Conservation (phyloP, 2,797 vertebrate species). For the Gadopsis marmoratus region DNA sequence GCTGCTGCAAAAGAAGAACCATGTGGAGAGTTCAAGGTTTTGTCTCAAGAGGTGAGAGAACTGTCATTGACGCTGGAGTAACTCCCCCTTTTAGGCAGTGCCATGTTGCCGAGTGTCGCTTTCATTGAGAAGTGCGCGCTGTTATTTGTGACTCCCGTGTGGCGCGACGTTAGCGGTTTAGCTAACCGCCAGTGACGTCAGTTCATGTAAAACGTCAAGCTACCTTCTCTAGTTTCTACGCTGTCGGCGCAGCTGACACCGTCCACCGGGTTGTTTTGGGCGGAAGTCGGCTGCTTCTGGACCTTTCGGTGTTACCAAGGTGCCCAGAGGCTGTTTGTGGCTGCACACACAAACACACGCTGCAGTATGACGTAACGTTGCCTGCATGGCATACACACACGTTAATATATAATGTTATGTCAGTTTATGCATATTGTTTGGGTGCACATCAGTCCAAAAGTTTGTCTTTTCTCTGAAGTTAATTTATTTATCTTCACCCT, state of each 20-base stretch:
- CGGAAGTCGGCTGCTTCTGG: not conserved
- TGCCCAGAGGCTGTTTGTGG: not conserved
- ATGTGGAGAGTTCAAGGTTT: constrained; percentile 85
- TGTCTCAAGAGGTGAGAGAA: constrained; percentile 81
- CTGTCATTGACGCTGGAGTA: not conserved
- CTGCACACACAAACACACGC: not conserved
- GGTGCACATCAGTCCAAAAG: not conserved
- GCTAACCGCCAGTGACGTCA: not conserved
- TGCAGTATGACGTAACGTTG: too few relatives aligned
- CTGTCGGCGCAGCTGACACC: not conserved
- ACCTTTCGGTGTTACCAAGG: not conserved
- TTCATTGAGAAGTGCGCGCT: not conserved
- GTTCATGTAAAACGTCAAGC: too few relatives aligned
- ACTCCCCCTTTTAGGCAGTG: not conserved
- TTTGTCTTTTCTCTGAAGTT: not conserved
- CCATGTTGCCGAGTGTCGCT: not conserved
- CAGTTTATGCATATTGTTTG: too few relatives aligned
- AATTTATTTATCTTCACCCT: not conserved
- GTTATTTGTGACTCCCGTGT: not conserved
- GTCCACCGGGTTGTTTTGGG: constrained; percentile 42
- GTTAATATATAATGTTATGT: too few relatives aligned
- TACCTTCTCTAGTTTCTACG: not conserved
- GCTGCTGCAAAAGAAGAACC: constrained; percentile 20
- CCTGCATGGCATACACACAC: not conserved
- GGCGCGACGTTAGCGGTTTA: not conserved